Conservation (phyloP, 2,888 invertebrate genomes). For the Bedellia somnulentella region DNA sequence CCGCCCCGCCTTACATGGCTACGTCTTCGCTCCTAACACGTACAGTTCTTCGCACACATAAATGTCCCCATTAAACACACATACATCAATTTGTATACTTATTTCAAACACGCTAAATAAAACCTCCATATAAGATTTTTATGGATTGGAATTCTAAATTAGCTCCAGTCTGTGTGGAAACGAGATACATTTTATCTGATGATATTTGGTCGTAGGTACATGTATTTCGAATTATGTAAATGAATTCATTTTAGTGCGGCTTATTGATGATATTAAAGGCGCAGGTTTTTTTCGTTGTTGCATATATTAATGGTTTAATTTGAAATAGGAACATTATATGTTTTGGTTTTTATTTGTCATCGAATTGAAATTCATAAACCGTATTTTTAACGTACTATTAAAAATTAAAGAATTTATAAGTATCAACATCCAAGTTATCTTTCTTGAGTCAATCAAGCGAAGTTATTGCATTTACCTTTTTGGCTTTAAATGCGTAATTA, state of each 20-base stretch:
- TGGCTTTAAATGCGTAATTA: no score
- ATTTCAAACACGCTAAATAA: slow-evolving; percentile 21
- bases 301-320: background rate
- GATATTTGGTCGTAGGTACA: slow-evolving; percentile 1
- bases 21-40: slow-evolving; percentile 14
- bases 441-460: no score
- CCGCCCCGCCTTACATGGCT: slow-evolving; percentile 27
- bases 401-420: no score
- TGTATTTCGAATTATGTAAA: slow-evolving; percentile 3
- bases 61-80: slow-evolving; percentile 33
- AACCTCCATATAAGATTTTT: slow-evolving; percentile 15
- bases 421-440: no score
- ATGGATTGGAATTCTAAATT: slow-evolving; percentile 10
- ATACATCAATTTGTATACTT: slow-evolving; percentile 28
- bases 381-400: no score
- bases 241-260: slow-evolving; percentile 1
- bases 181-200: slow-evolving; percentile 4
- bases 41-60: slow-evolving; percentile 21
- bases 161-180: slow-evolving; percentile 3
- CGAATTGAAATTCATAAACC: no score
- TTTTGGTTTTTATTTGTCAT: no score
- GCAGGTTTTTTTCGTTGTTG: no score
- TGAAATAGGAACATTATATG: no score
- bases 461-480: no score
- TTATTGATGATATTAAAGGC: slow-evolving; percentile 4